phyloP scores from a whole-genome alignment of 2,797 vertebrate species.

The Amphiprion clarkii region DNA sequence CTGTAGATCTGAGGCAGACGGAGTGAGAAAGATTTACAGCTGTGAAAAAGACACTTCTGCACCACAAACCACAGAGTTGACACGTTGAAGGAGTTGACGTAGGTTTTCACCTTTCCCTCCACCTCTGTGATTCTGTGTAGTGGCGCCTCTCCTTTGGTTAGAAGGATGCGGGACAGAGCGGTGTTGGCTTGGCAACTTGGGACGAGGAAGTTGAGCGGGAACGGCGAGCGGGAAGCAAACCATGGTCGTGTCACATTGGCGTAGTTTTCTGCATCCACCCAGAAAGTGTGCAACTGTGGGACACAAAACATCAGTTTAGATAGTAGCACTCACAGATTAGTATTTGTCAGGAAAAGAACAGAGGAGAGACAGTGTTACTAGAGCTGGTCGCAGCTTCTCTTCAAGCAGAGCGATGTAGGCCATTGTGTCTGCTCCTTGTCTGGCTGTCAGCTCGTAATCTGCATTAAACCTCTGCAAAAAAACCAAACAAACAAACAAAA shows the following conservation, averaged over 20 bases:
- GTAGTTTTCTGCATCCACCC: conserved; percentile 98
- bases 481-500: conserved; percentile 35
- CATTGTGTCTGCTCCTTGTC: conserved; percentile 96
- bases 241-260: conserved; percentile 93
- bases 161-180: conserved; percentile 91
- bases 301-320: conserved; percentile 17
- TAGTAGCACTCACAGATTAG: not conserved
- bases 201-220: conserved; percentile 92
- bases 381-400: conserved; percentile 93
- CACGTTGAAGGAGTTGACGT: not conserved
- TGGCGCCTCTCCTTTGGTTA: conserved; percentile 92
- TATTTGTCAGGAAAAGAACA: not conserved
- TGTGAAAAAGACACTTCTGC: not conserved
- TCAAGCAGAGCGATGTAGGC: conserved; percentile 96
- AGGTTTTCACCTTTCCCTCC: conserved; percentile 90
- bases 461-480: conserved; percentile 92
- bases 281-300: conserved; percentile 96
- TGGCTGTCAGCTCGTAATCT: conserved; percentile 94
- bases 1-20: conserved; percentile 91
- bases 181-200: conserved; percentile 89
- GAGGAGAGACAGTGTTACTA: conserved; percentile 81
- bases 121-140: conserved; percentile 91
- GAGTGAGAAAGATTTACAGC: conserved; percentile 9
- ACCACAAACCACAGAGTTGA: not conserved
- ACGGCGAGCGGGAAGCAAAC: conserved; percentile 95